Base-by-base conservation (phyloP, 2,888 invertebrate genomes). In the Plusia festucae region DNA sequence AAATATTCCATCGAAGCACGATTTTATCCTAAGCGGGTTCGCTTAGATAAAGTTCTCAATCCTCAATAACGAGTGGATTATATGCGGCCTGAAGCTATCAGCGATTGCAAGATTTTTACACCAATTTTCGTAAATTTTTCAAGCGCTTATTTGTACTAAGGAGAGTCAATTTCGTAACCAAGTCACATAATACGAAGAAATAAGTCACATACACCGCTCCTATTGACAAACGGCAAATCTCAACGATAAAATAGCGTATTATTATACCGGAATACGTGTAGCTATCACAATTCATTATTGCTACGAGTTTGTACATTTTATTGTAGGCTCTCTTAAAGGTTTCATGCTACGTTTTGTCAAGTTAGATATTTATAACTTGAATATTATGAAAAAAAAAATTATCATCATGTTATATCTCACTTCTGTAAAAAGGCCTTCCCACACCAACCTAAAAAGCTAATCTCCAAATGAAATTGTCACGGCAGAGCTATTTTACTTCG, bases 181-280 rank as follows among this genome's bases (percentile, higher is more conserved):
- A 69, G 78, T 74, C 78, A 82, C 81, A 78, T 74, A 76, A 67
- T 69, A 65, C 63, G 70, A 70, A 73, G 70, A 76, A 78, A 79
- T 81, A 81, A 79, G 78, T 72, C 70, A 78, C 76, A 73, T 73
- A 70, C 76, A 69, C 60, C 54, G 68, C 65, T 64, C 68, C 60
- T 79, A 80, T 82, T 80, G 81, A 82, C 82, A 82, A 78, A 73
- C 71, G 73, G 73, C 72, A 71, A 58, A 60, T 67, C 73, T 73
- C 74, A 82, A 82, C 74, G 82, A 82, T 80, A 79, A 80, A 77
- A 80, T 82, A 82, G 66, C 70, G 69, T 58, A 65, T 70, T 76
- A 77, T 77, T 80, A 73, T 72, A 70, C 69, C 52, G 54, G 59
- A 60, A 73, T 56, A 69, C 59, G 66, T 68, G 65, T 67, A 61